Conservation (phyloP, 2,113 vertebrate species). For the Probosciger aterrimus region DNA sequence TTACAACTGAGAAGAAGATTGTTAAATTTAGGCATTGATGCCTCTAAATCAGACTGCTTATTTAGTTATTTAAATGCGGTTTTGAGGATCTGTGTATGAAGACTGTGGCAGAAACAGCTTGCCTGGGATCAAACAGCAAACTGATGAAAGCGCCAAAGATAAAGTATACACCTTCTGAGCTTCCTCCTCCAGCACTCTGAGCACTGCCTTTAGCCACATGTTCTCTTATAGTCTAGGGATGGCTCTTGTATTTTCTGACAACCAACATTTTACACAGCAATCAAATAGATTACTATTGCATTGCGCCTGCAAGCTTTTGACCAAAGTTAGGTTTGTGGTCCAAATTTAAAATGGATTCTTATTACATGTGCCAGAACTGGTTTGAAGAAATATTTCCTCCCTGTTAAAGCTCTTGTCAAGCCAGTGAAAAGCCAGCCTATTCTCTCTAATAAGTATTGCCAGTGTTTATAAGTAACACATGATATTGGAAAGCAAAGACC, state of each 20-base stretch:
- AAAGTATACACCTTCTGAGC: background rate
- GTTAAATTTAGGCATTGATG: background rate
- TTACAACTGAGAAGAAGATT: background rate
- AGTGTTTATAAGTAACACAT: background rate
- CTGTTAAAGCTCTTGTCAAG: background rate
- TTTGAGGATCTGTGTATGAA: background rate
- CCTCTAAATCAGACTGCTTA: background rate
- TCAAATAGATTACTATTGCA: background rate
- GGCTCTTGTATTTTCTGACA: background rate
- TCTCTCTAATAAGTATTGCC: background rate
- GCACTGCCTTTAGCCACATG: background rate
- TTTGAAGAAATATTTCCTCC: background rate
- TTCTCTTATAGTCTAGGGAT: background rate
- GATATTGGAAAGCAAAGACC: background rate
- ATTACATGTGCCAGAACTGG: background rate
- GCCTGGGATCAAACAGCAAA: background rate
- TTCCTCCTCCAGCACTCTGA: background rate
- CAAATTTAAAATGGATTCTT: background rate
- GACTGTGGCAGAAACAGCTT: background rate
- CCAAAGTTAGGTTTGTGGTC: background rate
- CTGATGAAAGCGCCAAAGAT: background rate
- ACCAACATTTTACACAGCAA: background rate
- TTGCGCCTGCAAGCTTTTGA: background rate
- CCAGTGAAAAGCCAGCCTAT: background rate
- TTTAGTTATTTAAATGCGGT: conserved; percentile 8